Evolutionary conservation across 2,888 invertebrate genomes (phyloP), one percentile per base, ranked within the genome.

Genomic region (Clivina fossor): DNA sequence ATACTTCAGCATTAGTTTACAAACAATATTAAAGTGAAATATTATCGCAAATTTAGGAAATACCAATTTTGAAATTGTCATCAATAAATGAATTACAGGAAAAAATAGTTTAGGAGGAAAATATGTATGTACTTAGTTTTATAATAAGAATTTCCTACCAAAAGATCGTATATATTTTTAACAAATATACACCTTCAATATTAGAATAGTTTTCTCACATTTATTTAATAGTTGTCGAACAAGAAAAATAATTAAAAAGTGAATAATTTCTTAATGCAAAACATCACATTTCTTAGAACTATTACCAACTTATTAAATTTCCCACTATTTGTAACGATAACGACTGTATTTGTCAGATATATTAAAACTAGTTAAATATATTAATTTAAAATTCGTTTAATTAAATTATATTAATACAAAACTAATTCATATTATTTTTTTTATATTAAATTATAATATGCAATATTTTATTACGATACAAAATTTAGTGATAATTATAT

Each of bases 211-310:
- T 9, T 4, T 18, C 20, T 33, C 22, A 47, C 47, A 47, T 47
- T 47, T 47, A 47, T 47, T 47, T 47, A 33, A 20, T 5, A 33
- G 33, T 9, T 33, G 32, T 20, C 30, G 28, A 30, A 40, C 20
- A 20, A 32, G 18, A 49, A 24, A 28, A 50, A 50, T 50, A 22
- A 37, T 49, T 49, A 40, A 41, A 50, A n/a, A 32, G 30, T 50
- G 30, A 32, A 50, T 41, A 50, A 41, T 50, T 41, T 50, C 41
- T 40, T 11, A 50, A 41, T 22, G 47, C 47, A 47, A 32, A 50
- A 50, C 50, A 50, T 50, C 50, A 50, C 41, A 41, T 40, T 50
- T 50, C 50, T 50, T 24, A 41, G 50, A 50, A 50, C 16, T 50
- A 28, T 26, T 15, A 41, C 41, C 50, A 49, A 40, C 41, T n/a